These are phyloP conservation scores for Chelon auratus DNA, from an alignment of 2,797 vertebrate genomes.

Conservation along the genomic window DNA sequence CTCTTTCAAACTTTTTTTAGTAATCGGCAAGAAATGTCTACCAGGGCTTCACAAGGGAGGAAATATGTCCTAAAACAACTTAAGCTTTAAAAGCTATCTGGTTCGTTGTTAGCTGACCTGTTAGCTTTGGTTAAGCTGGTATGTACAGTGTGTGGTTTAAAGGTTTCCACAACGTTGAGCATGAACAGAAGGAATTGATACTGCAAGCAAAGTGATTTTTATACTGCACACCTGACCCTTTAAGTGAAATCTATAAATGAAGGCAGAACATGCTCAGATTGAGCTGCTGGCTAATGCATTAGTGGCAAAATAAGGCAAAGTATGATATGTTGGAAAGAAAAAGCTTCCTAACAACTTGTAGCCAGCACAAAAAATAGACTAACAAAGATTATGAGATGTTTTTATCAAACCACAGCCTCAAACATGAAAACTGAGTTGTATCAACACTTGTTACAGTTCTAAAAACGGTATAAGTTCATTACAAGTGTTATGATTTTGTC, in stretches of 20 bases:
- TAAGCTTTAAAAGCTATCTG: not conserved
- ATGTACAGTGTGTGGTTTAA: not conserved
- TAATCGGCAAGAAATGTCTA: not conserved
- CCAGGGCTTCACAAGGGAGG: not conserved
- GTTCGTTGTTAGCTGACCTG: not conserved
- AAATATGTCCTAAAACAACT: not conserved
- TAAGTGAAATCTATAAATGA: too few species aligned
- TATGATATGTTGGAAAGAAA: not conserved
- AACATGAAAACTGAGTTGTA: not conserved
- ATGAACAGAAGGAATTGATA: not conserved
- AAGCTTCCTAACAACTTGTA: not conserved
- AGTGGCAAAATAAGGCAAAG: not conserved
- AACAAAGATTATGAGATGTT: not conserved
- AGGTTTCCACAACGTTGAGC: too few species aligned
- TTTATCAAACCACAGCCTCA: not conserved
- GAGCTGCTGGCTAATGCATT: not conserved
- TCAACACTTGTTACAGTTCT: not conserved
- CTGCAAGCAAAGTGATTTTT: not conserved
- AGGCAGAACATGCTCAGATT: not conserved
- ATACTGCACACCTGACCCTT: not conserved
- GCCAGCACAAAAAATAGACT: not conserved
- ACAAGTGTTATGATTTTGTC: slow-evolving; percentile 28
- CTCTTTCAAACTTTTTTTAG: not conserved
- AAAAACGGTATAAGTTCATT: not conserved
- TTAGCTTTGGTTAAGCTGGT: not conserved